A percentile compares a stretch with the other conserved stretches of the same genome.
Evolutionary conservation across 2,888 invertebrate species (phyloP).

Genomic region (Zaprionus obscuricornis): DNA sequence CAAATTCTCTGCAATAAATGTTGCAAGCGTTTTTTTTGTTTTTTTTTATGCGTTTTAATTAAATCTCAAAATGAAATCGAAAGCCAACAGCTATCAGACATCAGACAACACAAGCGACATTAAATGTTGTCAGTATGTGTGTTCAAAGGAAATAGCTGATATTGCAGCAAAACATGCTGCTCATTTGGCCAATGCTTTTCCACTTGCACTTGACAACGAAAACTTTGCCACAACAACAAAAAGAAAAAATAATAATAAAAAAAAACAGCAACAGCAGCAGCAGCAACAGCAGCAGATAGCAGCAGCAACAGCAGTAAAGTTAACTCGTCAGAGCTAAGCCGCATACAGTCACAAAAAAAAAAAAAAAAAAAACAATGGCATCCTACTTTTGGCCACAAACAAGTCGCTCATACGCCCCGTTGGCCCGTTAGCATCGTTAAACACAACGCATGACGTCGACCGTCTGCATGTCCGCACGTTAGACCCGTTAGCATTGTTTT

Average conservation of each 20-base stretch:
- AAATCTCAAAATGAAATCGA: slow-evolving; percentile 69
- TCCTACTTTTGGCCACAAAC: slow-evolving; percentile 75
- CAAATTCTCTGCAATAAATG: too few relatives aligned
- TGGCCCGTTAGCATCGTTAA: slow-evolving; percentile 58
- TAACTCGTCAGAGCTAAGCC: slow-evolving; percentile 51
- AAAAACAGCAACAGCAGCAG: slow-evolving; percentile 6
- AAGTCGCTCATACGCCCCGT: slow-evolving; percentile 75
- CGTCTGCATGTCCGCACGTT: slow-evolving; percentile 61
- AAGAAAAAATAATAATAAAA: slow-evolving; percentile 32
- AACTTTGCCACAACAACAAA: slow-evolving; percentile 56
- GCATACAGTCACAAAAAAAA: not conserved
- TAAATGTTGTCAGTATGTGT: slow-evolving; percentile 46
- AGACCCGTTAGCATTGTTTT: not conserved
- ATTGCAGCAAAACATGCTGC: slow-evolving; percentile 50
- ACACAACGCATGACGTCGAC: slow-evolving; percentile 70
- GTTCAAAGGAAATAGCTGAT: slow-evolving; percentile 72
- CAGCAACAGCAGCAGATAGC: slow-evolving; percentile 13
- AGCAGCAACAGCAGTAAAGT: slow-evolving; percentile 10
- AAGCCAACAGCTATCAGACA: slow-evolving; percentile 56
- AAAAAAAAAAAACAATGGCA: slow-evolving; percentile 69
- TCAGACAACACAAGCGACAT: slow-evolving; percentile 24
- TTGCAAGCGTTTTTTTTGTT: slow-evolving; percentile 1
- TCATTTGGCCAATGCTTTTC: slow-evolving; percentile 60
- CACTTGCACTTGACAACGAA: slow-evolving; percentile 78
- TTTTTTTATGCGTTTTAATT: slow-evolving; percentile 73